Evolutionary conservation across 2,797 vertebrate species (phyloP).

Genomic region (Amphiprion clarkii): DNA sequence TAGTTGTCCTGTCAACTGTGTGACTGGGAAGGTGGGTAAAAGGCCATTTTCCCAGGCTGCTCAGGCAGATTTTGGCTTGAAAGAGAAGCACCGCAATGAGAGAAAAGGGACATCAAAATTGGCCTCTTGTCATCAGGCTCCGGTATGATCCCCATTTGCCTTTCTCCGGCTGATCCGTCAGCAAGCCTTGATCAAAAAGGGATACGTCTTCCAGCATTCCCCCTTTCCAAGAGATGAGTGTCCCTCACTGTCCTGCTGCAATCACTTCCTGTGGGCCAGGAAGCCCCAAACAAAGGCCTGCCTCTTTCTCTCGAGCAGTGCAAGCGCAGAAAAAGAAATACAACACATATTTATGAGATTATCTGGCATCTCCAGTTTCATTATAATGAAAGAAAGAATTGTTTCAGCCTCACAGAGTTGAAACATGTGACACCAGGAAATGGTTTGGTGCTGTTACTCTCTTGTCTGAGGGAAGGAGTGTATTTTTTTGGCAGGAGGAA

Average conservation of each 20-base stretch:
- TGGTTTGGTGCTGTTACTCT: conserved; percentile 72
- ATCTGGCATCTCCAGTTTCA: conserved; percentile 82
- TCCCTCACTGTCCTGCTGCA: conserved; percentile 84
- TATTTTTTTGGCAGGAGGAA: conserved; percentile 39
- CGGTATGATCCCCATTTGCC: conserved; percentile 86
- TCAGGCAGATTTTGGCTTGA: conserved; percentile 80
- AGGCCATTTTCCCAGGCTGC: conserved; percentile 83
- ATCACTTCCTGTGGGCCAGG: conserved; percentile 85
- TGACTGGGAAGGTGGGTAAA: conserved; percentile 66
- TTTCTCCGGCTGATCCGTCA: conserved; percentile 86
- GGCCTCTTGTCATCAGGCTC: conserved; percentile 85
- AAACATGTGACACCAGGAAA: conserved; percentile 81
- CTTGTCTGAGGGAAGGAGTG: conserved; percentile 68
- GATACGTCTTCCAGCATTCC: conserved; percentile 82
- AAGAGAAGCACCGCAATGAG: conserved; percentile 80
- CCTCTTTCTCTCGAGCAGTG: conserved; percentile 65
- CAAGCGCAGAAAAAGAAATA: conserved; percentile 76
- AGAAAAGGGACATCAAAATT: conserved; percentile 87
- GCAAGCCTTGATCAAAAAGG: conserved; percentile 87
- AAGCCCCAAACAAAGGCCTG: conserved; percentile 82
- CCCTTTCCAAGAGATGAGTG: conserved; percentile 82
- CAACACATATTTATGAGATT: conserved; percentile 86
- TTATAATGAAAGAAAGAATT: conserved; percentile 81
- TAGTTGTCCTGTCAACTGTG: conserved; percentile 62
- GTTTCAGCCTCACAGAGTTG: conserved; percentile 69